Percentiles rank a stretch among this genome's conserved stretches.
These are phyloP conservation scores for Phortica magna DNA, from an alignment of 2,888 invertebrate species.

Conservation along the genomic window DNA sequence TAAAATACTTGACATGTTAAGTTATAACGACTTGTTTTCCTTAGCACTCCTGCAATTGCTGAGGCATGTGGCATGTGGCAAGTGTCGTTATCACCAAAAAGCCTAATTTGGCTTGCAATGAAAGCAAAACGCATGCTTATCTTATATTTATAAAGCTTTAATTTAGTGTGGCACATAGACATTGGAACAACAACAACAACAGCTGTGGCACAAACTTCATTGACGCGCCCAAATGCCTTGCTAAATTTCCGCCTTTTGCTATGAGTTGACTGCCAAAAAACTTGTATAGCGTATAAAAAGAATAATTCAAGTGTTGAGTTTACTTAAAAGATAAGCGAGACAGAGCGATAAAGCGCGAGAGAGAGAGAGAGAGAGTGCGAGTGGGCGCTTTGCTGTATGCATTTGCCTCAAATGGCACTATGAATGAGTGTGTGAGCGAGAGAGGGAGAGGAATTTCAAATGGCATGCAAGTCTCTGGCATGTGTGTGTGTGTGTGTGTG, in stretches of 20 bases:
- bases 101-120: too few relatives aligned
- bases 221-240: too few relatives aligned
- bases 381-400: background rate
- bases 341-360: background rate
- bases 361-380: background rate
- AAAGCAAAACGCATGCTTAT: too few relatives aligned
- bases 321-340: too few relatives aligned
- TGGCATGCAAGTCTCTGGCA: background rate
- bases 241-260: too few relatives aligned
- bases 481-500: background rate
- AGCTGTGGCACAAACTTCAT: too few relatives aligned
- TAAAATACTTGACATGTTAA: background rate
- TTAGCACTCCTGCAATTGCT: background rate
- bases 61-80: background rate
- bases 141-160: too few relatives aligned
- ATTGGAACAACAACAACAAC: too few relatives aligned
- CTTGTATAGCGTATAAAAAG: background rate
- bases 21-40: too few relatives aligned
- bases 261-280: constrained; percentile 3
- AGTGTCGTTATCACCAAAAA: background rate
- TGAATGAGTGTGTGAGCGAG: background rate
- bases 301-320: too few relatives aligned
- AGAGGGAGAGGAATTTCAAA: background rate
- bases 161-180: too few relatives aligned
- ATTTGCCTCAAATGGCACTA: too few relatives aligned